A percentile compares a stretch with the other conserved stretches of the same genome.
These are phyloP conservation scores for Eupelmus urozonus DNA, from an alignment of 2,888 invertebrate genomes.

Conservation along the genomic window DNA sequence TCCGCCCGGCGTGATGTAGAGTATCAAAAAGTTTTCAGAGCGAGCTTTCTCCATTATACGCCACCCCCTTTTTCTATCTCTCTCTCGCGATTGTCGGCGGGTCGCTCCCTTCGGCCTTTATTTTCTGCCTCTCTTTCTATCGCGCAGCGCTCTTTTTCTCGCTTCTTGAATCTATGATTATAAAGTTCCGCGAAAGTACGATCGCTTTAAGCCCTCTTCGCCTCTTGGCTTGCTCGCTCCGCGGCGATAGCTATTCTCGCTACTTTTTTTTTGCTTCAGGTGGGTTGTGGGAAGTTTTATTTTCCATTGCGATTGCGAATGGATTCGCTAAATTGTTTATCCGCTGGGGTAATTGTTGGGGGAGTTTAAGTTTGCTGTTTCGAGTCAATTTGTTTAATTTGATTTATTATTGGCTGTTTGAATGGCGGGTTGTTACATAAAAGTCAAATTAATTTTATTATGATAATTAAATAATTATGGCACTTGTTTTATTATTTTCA, in stretches of 20 bases:
- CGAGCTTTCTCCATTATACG: constrained; percentile 58
- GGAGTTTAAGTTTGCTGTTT: too few relatives aligned
- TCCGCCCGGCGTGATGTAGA: constrained; percentile 63
- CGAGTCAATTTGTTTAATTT: too few relatives aligned
- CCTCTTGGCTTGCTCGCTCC: constrained; percentile 50
- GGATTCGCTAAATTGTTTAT: too few relatives aligned
- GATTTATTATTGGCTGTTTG: too few relatives aligned
- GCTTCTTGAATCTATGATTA: constrained; percentile 59
- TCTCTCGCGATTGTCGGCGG: constrained; percentile 48
- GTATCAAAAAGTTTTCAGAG: constrained; percentile 64
- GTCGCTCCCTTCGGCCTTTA: constrained; percentile 22
- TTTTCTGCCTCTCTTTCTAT: constrained; percentile 25
- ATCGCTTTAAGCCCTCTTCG: constrained; percentile 53
- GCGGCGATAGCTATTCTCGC: background rate
- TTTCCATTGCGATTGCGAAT: too few relatives aligned
- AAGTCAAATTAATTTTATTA: too few relatives aligned
- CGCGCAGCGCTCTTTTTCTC: constrained; percentile 26
- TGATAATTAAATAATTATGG: too few relatives aligned
- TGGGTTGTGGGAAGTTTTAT: too few relatives aligned
- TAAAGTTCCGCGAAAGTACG: constrained; percentile 52
- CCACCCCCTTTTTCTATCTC: background rate
- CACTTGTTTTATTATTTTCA: too few relatives aligned
- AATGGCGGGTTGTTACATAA: too few relatives aligned
- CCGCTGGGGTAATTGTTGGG: too few relatives aligned
- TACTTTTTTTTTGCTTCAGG: too few relatives aligned